Conservation (phyloP, 2,113 vertebrate species). For the Gopherus flavomarginatus region DNA sequence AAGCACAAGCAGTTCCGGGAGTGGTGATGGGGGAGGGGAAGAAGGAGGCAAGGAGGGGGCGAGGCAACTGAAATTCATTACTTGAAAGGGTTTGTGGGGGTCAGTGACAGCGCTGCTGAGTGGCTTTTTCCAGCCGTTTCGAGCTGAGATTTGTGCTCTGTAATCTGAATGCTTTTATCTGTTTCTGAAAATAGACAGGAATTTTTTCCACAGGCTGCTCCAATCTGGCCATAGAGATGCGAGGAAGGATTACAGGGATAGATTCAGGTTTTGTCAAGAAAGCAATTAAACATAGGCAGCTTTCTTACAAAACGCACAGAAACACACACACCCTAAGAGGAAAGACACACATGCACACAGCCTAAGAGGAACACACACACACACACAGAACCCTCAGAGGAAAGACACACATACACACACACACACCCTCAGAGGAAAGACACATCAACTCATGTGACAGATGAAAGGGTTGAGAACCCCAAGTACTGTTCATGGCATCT, state of each 20-base stretch:
- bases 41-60: conserved; percentile 17
- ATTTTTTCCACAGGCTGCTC: conserved; percentile 87
- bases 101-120: conserved; percentile 73
- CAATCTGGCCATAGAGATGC: conserved; percentile 82
- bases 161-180: conserved; percentile 90
- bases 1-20: conserved; percentile 21
- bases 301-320: background rate
- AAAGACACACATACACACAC: background rate
- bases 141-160: conserved; percentile 82
- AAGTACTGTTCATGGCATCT: background rate
- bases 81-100: conserved; percentile 59
- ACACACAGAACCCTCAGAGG: no score
- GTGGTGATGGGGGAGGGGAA: background rate
- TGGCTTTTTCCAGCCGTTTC: conserved; percentile 85
- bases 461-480: conserved; percentile 4
- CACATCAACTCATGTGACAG: conserved; percentile 20
- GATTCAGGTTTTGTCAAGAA: conserved; percentile 75
- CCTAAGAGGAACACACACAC: no score
- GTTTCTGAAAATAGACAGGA: conserved; percentile 90
- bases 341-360: no score
- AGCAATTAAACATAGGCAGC: conserved; percentile 72
- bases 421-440: background rate
- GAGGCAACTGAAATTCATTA: conserved; percentile 73
- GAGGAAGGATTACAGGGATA: conserved; percentile 81
- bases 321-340: no score